Percentiles rank a stretch among this genome's conserved stretches.
Conservation (phyloP, 2,113 vertebrate genomes). For the Charadrius vociferus region DNA sequence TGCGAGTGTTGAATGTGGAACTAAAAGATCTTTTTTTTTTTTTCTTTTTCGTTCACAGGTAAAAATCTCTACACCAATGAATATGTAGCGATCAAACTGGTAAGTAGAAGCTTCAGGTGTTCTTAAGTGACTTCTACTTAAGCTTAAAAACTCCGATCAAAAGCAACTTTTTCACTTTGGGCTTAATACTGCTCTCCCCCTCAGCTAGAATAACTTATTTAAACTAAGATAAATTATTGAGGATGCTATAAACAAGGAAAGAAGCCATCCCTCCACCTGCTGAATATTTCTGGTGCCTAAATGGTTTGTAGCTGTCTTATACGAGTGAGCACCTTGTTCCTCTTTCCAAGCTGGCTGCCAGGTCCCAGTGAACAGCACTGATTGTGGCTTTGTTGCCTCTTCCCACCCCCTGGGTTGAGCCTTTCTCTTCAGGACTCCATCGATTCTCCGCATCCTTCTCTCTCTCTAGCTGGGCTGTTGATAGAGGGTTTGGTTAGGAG, state of each 20-base stretch:
- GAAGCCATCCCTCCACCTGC: background rate
- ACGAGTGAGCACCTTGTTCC: background rate
- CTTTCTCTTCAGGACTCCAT: background rate
- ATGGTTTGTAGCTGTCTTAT: background rate
- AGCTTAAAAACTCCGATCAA: background rate
- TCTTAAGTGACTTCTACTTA: background rate
- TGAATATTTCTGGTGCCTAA: background rate
- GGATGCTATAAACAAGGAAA: background rate
- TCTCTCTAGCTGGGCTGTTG: background rate
- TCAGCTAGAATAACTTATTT: background rate
- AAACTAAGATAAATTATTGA: background rate
- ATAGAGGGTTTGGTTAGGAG: background rate
- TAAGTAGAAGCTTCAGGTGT: conserved; percentile 75
- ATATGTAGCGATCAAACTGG: conserved; percentile 99
- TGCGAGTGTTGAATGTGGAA: background rate
- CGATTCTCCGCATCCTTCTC: background rate
- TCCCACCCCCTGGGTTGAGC: background rate
- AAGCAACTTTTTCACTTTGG: background rate
- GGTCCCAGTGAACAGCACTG: background rate
- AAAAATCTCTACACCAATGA: conserved; percentile 99
- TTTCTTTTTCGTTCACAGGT: conserved; percentile 80
- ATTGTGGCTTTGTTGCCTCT: background rate
- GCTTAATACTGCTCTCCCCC: background rate
- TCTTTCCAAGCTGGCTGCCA: background rate
- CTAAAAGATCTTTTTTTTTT: background rate